A percentile compares a stretch with the other conserved stretches of the same genome.
phyloP scores from a whole-genome alignment of 2,113 vertebrate genomes.

The Trichechus manatus region DNA sequence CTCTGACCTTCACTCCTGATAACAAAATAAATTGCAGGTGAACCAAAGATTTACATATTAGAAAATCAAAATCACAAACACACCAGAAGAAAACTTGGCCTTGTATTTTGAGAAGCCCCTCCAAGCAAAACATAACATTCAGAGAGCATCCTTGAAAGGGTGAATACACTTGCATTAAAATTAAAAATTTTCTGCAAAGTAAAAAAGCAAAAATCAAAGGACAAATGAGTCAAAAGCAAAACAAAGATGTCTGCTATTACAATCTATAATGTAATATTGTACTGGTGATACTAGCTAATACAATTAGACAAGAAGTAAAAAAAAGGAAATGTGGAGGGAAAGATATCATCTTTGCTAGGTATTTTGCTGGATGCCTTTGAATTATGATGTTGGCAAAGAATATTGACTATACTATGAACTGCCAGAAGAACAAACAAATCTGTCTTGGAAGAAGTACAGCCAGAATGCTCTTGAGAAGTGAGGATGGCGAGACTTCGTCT shows the following conservation, averaged over 20 bases:
- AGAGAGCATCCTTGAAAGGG: not conserved
- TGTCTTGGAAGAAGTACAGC: too few relatives aligned
- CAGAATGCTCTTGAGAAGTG: too few relatives aligned
- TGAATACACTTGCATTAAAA: not conserved
- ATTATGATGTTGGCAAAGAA: too few relatives aligned
- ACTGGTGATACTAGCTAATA: not conserved
- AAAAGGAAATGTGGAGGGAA: not conserved
- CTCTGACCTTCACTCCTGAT: not conserved
- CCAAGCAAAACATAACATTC: constrained; percentile 33
- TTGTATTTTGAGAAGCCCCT: not conserved
- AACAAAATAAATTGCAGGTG: constrained; percentile 9
- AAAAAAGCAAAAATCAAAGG: not conserved
- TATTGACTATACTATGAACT: too few relatives aligned
- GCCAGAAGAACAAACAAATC: too few relatives aligned
- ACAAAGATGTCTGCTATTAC: not conserved
- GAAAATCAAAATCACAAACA: not conserved
- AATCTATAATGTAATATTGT: not conserved
- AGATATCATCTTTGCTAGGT: too few relatives aligned
- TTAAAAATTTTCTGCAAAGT: not conserved
- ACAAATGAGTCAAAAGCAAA: not conserved
- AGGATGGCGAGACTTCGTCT: too few relatives aligned
- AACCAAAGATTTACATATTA: not conserved
- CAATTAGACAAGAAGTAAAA: not conserved
- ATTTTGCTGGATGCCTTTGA: too few relatives aligned
- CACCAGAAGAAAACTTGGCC: not conserved